Evolutionary conservation across 2,113 vertebrate genomes (phyloP), one percentile per base, ranked within the genome.

Genomic region (Rhinopomastus cyanomelas): DNA sequence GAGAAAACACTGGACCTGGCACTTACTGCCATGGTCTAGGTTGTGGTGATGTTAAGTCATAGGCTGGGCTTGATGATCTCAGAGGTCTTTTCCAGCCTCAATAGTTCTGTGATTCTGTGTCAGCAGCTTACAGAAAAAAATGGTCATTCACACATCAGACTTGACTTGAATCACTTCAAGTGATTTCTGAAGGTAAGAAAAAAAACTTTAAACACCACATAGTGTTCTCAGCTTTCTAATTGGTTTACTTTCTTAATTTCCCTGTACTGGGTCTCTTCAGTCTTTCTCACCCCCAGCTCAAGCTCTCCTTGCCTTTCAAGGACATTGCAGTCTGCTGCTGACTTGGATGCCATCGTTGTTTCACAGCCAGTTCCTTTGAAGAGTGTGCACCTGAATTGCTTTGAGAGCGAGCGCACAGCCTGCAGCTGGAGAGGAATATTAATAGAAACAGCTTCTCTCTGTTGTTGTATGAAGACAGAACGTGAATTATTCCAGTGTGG

Each of bases 391-490:
- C 75, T 86, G 67, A 57, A 59, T 51, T 90, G 66, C 74, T 88
- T 37, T 79, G 88, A 87, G 74, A 76, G 27, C 48, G 12, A n/a
- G n/a, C n/a, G n/a, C n/a, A 20, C 34, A 60, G 81, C 90, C 71
- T 9, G 16, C 81, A 85, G 68, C 11, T 0, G 62, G 48, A 88
- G 81, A 69, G 19, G 15, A 23, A 23, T 95, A 92, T 95, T 93
- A 69, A 88, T 92, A 95, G 94, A 78, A 89, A 56, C 55, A 85
- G 16, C 26, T 62, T 75, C 77, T 76, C 59, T 73, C 26, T 88
- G 85, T 75, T 85, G 59, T 61, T 78, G 7, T 12, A 10, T 30
- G 51, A 81, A 90, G 73, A 19, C 32, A 81, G 92, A 71, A 75
- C 39, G 81, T 57, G 4, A 88, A 49, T 62, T 88, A 67, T 86